phyloP scores from a whole-genome alignment of 2,113 vertebrate species.

The Tetrax tetrax region DNA sequence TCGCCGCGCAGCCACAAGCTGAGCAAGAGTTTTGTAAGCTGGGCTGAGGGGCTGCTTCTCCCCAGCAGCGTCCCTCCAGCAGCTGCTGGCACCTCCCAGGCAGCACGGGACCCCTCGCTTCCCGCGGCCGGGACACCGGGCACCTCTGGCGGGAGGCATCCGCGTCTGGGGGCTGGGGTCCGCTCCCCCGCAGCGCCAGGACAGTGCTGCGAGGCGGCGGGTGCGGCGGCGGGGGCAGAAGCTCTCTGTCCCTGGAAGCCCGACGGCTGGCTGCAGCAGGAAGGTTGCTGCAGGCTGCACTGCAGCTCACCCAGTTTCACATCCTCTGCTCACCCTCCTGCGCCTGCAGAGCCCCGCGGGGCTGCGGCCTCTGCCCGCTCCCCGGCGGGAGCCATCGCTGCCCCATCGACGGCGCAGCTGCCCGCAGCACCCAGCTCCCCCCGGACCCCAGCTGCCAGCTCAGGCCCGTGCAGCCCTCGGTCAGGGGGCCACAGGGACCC shows the following conservation, averaged over 20 bases:
- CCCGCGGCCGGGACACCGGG: background rate
- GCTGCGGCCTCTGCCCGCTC: background rate
- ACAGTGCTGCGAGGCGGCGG: fast-evolving
- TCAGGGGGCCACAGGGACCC: background rate
- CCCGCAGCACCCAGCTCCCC: fast-evolving
- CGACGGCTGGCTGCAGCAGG: background rate
- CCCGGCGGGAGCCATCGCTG: fast-evolving
- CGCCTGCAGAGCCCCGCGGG: background rate
- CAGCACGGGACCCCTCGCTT: fast-evolving
- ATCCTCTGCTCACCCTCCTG: background rate
- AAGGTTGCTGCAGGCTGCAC: background rate
- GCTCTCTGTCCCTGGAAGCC: background rate
- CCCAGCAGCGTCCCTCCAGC: background rate
- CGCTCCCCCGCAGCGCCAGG: fast-evolving
- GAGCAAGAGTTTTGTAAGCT: background rate
- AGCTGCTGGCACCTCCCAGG: too few relatives aligned
- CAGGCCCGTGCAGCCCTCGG: fast-evolving
- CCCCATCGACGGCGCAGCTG: background rate
- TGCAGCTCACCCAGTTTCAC: background rate
- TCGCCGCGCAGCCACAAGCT: fast-evolving
- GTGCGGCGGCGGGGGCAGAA: fast-evolving
- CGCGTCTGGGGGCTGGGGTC: background rate
- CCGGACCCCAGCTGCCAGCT: too few relatives aligned
- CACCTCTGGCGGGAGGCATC: background rate
- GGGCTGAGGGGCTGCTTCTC: background rate